phyloP scores from a whole-genome alignment of 2,113 vertebrate genomes.

The Nerophis ophidion region DNA sequence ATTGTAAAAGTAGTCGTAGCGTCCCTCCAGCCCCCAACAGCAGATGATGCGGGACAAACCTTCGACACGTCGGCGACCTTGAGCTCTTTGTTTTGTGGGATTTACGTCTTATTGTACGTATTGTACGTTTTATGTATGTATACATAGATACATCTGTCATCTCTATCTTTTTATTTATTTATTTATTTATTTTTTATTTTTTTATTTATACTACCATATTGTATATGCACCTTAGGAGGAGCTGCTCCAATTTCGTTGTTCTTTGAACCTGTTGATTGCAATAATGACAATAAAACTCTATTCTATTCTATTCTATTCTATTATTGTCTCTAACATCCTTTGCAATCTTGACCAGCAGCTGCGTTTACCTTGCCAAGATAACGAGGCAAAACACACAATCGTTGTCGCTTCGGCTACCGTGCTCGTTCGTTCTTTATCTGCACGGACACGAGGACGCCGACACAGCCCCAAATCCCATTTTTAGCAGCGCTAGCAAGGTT shows the following conservation, averaged over 20 bases:
- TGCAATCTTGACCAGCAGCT: constrained; percentile 27
- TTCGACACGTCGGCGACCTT: constrained; percentile 5
- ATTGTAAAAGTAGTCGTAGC: not conserved
- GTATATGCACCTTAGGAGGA: too few relatives aligned
- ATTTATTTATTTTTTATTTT: too few relatives aligned
- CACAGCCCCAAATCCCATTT: not conserved
- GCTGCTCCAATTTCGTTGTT: too few relatives aligned
- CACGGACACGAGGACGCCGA: not conserved
- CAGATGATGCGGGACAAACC: not conserved
- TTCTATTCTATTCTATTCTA: too few relatives aligned
- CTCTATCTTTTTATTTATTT: too few relatives aligned
- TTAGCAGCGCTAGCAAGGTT: too few relatives aligned
- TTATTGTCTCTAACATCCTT: constrained; percentile 11
- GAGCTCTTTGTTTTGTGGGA: constrained; percentile 5
- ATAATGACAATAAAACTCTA: too few relatives aligned
- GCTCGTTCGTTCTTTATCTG: constrained; percentile 21
- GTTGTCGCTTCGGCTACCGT: not conserved
- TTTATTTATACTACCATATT: too few relatives aligned
- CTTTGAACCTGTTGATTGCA: too few relatives aligned
- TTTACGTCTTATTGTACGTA: constrained; percentile 30
- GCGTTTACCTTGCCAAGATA: constrained; percentile 18
- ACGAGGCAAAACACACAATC: constrained; percentile 14
- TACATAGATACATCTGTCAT: too few relatives aligned
- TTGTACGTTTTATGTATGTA: too few relatives aligned
- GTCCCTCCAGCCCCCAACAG: not conserved